Percentiles rank a stretch among this genome's conserved stretches.
Conservation (phyloP, 2,797 vertebrate species). For the Distichodus sexfasciatus region DNA sequence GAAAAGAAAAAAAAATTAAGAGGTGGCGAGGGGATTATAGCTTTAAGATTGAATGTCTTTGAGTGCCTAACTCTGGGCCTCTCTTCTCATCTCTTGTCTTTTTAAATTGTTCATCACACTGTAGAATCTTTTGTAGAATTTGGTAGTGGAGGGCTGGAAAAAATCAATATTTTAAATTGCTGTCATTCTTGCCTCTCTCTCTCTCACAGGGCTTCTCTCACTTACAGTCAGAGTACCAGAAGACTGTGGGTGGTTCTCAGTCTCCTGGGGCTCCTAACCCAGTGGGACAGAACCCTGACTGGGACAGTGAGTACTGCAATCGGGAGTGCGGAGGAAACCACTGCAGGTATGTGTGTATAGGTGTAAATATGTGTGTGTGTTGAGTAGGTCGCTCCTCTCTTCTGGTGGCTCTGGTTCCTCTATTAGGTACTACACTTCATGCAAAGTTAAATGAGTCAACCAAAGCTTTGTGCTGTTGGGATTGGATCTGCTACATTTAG, state of each 20-base stretch:
- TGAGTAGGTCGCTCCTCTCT: background rate
- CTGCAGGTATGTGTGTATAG: conserved; percentile 79
- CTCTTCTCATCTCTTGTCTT: conserved; percentile 22
- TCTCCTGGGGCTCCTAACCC: conserved; percentile 88
- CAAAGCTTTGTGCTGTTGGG: too few relatives aligned
- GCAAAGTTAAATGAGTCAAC: too few relatives aligned
- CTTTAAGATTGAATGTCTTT: conserved; percentile 10
- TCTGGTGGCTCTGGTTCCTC: background rate
- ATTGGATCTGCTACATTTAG: too few relatives aligned
- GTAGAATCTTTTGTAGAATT: too few relatives aligned
- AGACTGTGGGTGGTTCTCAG: conserved; percentile 84
- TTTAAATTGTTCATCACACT: conserved; percentile 28
- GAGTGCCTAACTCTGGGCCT: conserved; percentile 12
- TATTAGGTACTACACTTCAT: too few relatives aligned
- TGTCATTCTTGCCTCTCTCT: background rate
- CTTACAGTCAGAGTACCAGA: conserved; percentile 91
- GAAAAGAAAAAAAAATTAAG: background rate
- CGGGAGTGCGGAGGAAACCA: conserved; percentile 94
- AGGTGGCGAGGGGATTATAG: background rate
- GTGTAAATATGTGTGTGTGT: conserved; percentile 24
- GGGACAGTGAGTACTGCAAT: conserved; percentile 93
- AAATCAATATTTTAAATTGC: conserved; percentile 11
- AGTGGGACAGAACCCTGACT: conserved; percentile 81
- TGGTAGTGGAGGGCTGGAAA: too few relatives aligned
- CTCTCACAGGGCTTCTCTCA: conserved; percentile 87